Percentiles rank a stretch among this genome's conserved stretches.
Conservation (phyloP, 2,113 vertebrate species). For the Electrona antarctica region DNA sequence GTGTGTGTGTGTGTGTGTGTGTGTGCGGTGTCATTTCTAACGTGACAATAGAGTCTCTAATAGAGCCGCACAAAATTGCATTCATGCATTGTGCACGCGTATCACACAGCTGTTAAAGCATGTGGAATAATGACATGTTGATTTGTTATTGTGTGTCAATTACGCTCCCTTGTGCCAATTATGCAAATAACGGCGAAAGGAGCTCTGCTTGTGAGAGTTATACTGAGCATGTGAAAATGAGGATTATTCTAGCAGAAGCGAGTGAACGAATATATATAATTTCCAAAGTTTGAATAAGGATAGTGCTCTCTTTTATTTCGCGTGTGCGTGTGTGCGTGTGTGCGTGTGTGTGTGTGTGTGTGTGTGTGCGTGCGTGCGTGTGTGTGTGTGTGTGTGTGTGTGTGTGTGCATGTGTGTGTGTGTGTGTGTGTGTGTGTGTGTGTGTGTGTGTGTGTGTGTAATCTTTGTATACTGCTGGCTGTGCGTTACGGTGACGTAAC, state of each 20-base stretch:
- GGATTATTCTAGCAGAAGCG: too few species aligned
- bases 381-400: too few species aligned
- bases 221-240: too few species aligned
- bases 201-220: too few species aligned
- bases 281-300: too few species aligned
- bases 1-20: too few species aligned
- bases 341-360: slow-evolving; percentile 11
- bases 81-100: neutral
- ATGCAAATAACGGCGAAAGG: too few species aligned
- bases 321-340: neutral
- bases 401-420: neutral
- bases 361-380: slow-evolving; percentile 17
- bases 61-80: neutral
- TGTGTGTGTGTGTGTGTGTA: too few species aligned
- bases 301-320: neutral
- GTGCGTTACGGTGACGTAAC: slow-evolving; percentile 60
- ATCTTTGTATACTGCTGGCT: slow-evolving; percentile 17
- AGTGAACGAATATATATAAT: too few species aligned
- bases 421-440: slow-evolving; percentile 17
- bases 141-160: neutral
- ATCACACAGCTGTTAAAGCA: neutral
- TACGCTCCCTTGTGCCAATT: too few species aligned
- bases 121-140: neutral
- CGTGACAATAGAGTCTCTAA: too few species aligned
- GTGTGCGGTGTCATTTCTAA: too few species aligned